phyloP scores from a whole-genome alignment of 2,888 invertebrate species.

The Amphipyra tragopoginis region DNA sequence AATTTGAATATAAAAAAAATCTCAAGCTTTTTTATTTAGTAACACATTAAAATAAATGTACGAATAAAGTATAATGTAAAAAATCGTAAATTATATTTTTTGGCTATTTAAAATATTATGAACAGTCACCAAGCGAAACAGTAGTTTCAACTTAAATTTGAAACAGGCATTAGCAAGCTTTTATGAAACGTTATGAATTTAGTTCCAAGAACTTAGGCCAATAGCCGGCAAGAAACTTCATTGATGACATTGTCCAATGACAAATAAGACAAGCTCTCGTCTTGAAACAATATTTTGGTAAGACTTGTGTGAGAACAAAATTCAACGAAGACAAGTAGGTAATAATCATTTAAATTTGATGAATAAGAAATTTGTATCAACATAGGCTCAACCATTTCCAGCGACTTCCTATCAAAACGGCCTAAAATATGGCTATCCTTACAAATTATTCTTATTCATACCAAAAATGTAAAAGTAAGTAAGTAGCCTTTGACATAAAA shows the following conservation, averaged over 20 bases:
- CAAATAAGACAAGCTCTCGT: no score
- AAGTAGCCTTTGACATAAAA: slow-evolving; percentile 75
- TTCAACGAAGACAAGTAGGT: no score
- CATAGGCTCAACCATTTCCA: neutral
- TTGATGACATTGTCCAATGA: no score
- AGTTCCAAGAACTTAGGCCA: no score
- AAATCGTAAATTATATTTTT: neutral
- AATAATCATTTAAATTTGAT: no score
- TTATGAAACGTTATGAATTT: no score
- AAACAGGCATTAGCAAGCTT: no score
- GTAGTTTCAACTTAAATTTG: no score
- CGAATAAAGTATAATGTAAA: slow-evolving; percentile 8
- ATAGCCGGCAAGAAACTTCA: no score
- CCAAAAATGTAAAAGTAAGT: slow-evolving; percentile 54
- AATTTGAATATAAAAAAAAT: slow-evolving; percentile 20
- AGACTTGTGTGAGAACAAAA: no score
- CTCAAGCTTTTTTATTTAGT: slow-evolving; percentile 16
- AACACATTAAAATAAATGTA: slow-evolving; percentile 33
- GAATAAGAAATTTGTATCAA: no score
- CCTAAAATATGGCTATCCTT: neutral
- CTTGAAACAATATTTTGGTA: no score
- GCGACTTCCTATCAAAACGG: slow-evolving; percentile 6
- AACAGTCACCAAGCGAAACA: neutral
- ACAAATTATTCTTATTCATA: slow-evolving; percentile 35
- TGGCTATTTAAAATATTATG: neutral